Percentiles rank a stretch among this genome's conserved stretches.
These are phyloP conservation scores for Australoheros scitulus DNA, from an alignment of 2,113 vertebrate species.

Conservation along the genomic window DNA sequence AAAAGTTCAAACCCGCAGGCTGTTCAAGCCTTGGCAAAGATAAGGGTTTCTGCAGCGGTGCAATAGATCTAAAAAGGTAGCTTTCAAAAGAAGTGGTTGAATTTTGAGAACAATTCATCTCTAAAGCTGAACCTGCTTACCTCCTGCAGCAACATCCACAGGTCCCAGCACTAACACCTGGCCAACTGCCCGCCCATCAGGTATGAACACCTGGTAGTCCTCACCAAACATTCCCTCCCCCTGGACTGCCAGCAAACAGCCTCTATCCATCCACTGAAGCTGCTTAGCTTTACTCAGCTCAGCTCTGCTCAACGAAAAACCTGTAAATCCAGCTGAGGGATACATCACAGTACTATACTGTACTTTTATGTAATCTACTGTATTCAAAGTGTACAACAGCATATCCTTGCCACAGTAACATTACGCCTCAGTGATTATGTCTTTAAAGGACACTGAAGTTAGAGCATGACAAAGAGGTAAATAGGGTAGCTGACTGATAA, in stretches of 20 bases:
- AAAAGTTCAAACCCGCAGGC: conserved; percentile 36
- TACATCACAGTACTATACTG: conserved; percentile 4
- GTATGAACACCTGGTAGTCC: conserved; percentile 70
- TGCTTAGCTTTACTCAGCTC: conserved; percentile 5
- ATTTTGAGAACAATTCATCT: conserved; percentile 1
- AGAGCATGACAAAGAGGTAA: conserved; percentile 18
- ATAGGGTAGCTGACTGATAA: conserved; percentile 23
- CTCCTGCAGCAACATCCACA: conserved; percentile 38
- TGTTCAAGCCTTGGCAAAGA: not conserved
- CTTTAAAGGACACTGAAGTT: conserved; percentile 23
- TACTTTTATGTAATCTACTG: conserved; percentile 17
- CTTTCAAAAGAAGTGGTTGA: conserved; percentile 19
- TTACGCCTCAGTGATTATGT: conserved; percentile 51
- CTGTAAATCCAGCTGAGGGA: conserved; percentile 1
- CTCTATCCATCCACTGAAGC: conserved; percentile 28
- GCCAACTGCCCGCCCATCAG: conserved; percentile 49
- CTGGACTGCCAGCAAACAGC: conserved; percentile 41
- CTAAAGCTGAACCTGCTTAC: conserved; percentile 49
- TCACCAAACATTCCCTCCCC: conserved; percentile 56
- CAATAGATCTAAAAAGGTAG: conserved; percentile 18
- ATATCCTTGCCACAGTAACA: conserved; percentile 19
- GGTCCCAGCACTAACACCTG: conserved; percentile 60
- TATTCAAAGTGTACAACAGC: not conserved
- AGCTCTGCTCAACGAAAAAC: conserved; percentile 5
- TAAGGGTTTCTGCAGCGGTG: not conserved